Conservation (phyloP, 2,888 invertebrate genomes). For the Shargacucullia verbasci region DNA sequence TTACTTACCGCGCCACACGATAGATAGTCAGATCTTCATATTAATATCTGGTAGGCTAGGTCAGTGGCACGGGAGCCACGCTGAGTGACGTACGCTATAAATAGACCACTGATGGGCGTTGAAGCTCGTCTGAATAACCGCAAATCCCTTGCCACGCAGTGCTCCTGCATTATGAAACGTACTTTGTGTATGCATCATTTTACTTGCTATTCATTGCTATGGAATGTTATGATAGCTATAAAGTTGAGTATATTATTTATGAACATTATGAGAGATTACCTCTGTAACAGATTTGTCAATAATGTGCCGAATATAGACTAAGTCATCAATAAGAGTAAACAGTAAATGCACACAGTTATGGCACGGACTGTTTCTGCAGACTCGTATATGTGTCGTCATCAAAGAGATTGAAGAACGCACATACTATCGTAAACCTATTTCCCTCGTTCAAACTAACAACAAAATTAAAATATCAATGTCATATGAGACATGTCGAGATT, state of each 20-base stretch:
- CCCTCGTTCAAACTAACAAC: conserved; percentile 33
- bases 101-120: conserved; percentile 64
- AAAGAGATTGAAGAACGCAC: conserved; percentile 1
- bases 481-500: conserved; percentile 76
- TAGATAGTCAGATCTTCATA: conserved; percentile 45
- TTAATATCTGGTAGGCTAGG: conserved; percentile 72
- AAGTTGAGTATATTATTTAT: background rate
- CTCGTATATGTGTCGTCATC: background rate
- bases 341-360: too few species aligned
- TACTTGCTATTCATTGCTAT: conserved; percentile 29
- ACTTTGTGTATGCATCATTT: conserved; percentile 28
- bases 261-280: background rate
- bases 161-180: conserved; percentile 43
- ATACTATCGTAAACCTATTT: conserved; percentile 24
- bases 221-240: conserved; percentile 19
- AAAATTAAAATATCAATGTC: conserved; percentile 50
- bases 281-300: conserved; percentile 4
- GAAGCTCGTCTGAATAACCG: conserved; percentile 66
- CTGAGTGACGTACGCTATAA: conserved; percentile 64
- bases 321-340: too few species aligned
- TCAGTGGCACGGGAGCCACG: conserved; percentile 74
- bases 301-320: conserved; percentile 1
- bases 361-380: too few species aligned
- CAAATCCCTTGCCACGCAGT: conserved; percentile 63
- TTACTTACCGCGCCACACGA: conserved; percentile 26